Conservation (phyloP, 2,797 vertebrate genomes). For the Enteromius trimaculatus region DNA sequence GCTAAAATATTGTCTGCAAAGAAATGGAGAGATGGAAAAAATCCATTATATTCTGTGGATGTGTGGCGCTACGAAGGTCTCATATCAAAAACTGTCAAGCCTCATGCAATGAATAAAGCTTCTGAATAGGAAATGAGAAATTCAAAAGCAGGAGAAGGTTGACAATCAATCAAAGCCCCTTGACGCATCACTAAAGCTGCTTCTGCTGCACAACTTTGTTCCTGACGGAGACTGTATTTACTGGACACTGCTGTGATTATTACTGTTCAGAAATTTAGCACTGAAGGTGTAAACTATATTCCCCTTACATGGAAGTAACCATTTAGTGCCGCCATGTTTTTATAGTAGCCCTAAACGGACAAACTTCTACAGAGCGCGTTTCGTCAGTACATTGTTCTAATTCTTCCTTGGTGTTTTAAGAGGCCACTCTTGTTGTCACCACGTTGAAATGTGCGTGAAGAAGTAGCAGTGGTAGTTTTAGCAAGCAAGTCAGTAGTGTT, state of each 20-base stretch:
- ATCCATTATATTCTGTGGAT: constrained; percentile 52
- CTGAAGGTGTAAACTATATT: background rate
- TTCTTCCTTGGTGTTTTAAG: too few species aligned
- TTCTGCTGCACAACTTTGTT: background rate
- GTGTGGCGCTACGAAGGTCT: constrained; percentile 36
- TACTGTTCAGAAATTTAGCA: background rate
- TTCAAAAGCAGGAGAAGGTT: constrained; percentile 32
- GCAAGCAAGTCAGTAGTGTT: too few species aligned
- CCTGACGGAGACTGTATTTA: background rate
- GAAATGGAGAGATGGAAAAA: background rate
- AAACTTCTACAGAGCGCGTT: too few species aligned
- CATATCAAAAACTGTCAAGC: constrained; percentile 46
- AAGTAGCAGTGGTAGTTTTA: too few species aligned
- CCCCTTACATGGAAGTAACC: too few species aligned
- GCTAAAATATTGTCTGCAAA: constrained; percentile 16
- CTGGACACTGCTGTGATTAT: background rate
- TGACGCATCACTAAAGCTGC: constrained; percentile 5
- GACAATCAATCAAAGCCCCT: constrained; percentile 44
- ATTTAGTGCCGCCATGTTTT: too few species aligned
- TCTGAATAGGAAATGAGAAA: constrained; percentile 55
- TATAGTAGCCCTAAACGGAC: too few species aligned
- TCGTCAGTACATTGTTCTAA: too few species aligned
- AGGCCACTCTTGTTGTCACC: too few species aligned
- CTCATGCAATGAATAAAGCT: constrained; percentile 22
- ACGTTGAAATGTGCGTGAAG: too few species aligned